These are phyloP conservation scores for Engystomops pustulosus DNA, from an alignment of 2,113 vertebrate species.

Conservation along the genomic window DNA sequence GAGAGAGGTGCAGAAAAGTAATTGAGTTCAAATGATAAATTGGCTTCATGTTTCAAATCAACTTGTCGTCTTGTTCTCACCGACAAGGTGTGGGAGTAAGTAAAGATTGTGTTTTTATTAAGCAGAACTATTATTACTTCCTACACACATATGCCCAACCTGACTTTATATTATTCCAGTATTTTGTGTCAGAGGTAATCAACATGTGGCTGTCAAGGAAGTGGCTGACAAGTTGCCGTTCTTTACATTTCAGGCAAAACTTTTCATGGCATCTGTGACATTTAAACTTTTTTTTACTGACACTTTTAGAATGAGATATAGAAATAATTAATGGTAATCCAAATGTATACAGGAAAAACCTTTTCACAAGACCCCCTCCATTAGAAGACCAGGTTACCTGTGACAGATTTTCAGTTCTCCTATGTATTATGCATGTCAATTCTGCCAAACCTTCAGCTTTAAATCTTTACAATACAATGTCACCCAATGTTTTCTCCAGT, in stretches of 20 bases:
- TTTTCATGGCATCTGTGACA: neutral
- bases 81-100: constrained; percentile 18
- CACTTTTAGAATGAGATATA: neutral
- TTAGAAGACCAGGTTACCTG: no score
- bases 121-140: constrained; percentile 18
- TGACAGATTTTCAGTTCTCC: no score
- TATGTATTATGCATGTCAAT: no score
- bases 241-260: neutral
- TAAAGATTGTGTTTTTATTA: constrained; percentile 42
- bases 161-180: constrained; percentile 10
- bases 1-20: neutral
- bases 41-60: constrained; percentile 24
- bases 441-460: no score
- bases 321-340: neutral
- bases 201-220: constrained; percentile 23
- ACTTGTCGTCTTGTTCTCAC: constrained; percentile 29
- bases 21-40: constrained; percentile 42
- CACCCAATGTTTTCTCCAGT: no score
- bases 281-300: neutral
- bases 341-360: neutral
- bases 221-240: neutral
- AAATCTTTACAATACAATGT: no score
- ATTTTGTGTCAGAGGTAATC: neutral
- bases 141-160: neutral
- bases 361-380: neutral